Evolutionary conservation across 2,888 invertebrate genomes (phyloP), one percentile per base, ranked within the genome.

Genomic region (Hoplodrina ambigua): DNA sequence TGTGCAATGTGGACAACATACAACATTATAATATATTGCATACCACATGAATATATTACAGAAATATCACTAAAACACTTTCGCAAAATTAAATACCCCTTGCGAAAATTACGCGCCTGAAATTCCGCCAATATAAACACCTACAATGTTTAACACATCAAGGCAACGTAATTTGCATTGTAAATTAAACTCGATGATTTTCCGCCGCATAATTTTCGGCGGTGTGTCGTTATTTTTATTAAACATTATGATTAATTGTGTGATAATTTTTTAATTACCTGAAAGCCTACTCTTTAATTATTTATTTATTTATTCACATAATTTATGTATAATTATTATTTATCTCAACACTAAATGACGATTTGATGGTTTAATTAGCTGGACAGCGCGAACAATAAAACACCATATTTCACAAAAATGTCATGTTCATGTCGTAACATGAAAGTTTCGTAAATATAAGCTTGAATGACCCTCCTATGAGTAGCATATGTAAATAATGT

Each of bases 391-490:
- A 25, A 78, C 49, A 80, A 78, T 65, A 75, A 64, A 80, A 56
- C 11, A 54, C 30, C 7, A 46, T 63, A 41, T 80, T 78, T 67
- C 76, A 57, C 71, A 70, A 72, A 19, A 62, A 57, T 57, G 56
- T 41, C 64, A 57, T 37, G 37, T 60, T 50, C 64, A 4, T 78
- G 63, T 63, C 17, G 66, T 55, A 57, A 78, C 61, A 60, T 69
- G 73, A 80, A 80, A 80, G 61, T 72, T 73, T 71, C 72, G 72
- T 79, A 69, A 82, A 79, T 49, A 53, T 78, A 73, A 78, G 55
- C 49, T 59, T 63, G 52, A 70, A 17, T 80, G 70, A 70, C 78
- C 57, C 68, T 69, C 66, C 78, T 15, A 69, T 64, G 59, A 70
- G 68, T 78, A 49, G 54, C 63, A 72, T 53, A 76, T 79, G 75